Evolutionary conservation across 2,113 vertebrate species (phyloP).

Genomic region (Grammomys surdaster): DNA sequence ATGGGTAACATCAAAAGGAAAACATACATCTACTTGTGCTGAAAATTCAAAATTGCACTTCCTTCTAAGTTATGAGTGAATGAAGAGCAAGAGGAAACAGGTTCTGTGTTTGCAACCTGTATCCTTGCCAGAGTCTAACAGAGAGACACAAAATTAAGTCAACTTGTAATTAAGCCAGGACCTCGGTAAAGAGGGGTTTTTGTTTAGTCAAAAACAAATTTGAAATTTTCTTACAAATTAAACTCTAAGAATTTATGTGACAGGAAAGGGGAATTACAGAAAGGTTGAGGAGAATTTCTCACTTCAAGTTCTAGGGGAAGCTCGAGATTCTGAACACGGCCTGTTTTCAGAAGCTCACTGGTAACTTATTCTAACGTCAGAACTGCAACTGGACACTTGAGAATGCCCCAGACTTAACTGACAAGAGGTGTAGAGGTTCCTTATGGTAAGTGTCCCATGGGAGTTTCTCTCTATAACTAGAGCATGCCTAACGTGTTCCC

Average conservation of each 20-base stretch:
- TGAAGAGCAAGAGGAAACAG: constrained; percentile 69
- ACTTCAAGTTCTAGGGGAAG: background rate
- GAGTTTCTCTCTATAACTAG: background rate
- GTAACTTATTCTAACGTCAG: background rate
- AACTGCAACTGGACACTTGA: background rate
- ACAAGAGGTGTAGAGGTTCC: background rate
- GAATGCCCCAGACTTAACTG: background rate
- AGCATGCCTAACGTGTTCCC: background rate
- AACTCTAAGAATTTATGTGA: constrained; percentile 60
- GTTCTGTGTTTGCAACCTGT: constrained; percentile 40
- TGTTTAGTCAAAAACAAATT: constrained; percentile 61
- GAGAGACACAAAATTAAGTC: constrained; percentile 69
- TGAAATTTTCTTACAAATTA: constrained; percentile 65
- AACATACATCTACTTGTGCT: constrained; percentile 57
- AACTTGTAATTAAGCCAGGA: constrained; percentile 69
- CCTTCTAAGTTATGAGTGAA: constrained; percentile 75
- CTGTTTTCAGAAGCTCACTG: background rate
- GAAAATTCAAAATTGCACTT: constrained; percentile 79
- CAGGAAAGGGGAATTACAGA: background rate
- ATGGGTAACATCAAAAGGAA: background rate
- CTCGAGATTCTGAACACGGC: background rate
- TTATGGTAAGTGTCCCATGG: background rate
- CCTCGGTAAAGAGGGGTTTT: constrained; percentile 69
- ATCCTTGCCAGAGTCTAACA: constrained; percentile 78
- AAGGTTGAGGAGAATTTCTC: background rate